These are phyloP conservation scores for Neodontobutis hainanensis DNA, from an alignment of 2,113 vertebrate genomes.

Conservation along the genomic window DNA sequence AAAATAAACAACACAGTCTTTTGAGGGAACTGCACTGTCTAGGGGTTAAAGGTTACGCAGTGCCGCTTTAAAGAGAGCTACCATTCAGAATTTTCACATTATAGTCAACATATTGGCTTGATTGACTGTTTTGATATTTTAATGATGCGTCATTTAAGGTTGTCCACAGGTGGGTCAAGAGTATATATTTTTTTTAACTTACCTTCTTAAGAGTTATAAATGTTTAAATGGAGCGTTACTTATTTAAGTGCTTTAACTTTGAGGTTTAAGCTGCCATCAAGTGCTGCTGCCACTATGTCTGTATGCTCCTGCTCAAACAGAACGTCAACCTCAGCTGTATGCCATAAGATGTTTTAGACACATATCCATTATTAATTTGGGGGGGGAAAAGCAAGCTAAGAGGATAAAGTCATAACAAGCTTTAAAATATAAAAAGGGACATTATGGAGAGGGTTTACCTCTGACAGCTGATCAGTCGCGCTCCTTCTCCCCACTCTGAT, in stretches of 20 bases:
- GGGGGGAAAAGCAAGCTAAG: slow-evolving; percentile 39
- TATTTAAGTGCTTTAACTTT: slow-evolving; percentile 18
- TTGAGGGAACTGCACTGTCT: too few relatives aligned
- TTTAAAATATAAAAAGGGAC: slow-evolving; percentile 37
- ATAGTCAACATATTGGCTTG: too few relatives aligned
- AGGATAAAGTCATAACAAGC: slow-evolving; percentile 43
- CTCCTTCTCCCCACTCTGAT: slow-evolving; percentile 56
- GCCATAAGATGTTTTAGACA: slow-evolving; percentile 46
- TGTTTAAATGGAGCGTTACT: slow-evolving; percentile 10
- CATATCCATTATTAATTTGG: slow-evolving; percentile 36
- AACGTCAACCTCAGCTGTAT: slow-evolving; percentile 29
- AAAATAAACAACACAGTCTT: too few relatives aligned
- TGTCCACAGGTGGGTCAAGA: slow-evolving; percentile 49
- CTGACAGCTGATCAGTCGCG: slow-evolving; percentile 63
- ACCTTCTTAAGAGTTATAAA: slow-evolving; percentile 10
- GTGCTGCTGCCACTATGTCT: slow-evolving; percentile 22
- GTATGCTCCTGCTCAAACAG: slow-evolving; percentile 51
- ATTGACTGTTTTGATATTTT: neutral
- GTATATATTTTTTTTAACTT: neutral
- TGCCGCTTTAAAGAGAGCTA: too few relatives aligned
- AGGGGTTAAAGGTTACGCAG: too few relatives aligned
- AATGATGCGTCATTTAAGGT: slow-evolving; percentile 10
- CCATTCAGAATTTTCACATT: too few relatives aligned
- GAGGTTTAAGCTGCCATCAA: slow-evolving; percentile 14
- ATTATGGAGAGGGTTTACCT: slow-evolving; percentile 38